Evolutionary conservation across 1,140 invertebrate species (phyloP).

Genomic region (Bombus waltoni): DNA sequence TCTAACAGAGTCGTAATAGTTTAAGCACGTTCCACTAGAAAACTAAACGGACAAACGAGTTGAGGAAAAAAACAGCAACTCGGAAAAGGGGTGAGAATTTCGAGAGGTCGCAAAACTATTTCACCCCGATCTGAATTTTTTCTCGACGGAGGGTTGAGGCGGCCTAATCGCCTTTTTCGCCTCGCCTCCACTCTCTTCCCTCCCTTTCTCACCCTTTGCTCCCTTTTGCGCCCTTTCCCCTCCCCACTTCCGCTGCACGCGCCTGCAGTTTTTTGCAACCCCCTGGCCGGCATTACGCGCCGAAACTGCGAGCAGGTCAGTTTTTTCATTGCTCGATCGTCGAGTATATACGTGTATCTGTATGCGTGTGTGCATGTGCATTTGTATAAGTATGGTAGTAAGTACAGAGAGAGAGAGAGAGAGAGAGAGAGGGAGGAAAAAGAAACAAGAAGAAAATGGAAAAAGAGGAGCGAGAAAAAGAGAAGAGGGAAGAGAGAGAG

Average conservation of each 20-base stretch:
- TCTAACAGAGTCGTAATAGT: not conserved
- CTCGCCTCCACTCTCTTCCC: not conserved
- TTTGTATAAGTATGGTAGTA: not conserved
- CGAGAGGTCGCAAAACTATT: constrained; percentile 8
- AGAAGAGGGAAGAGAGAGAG: not conserved
- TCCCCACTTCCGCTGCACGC: constrained; percentile 15
- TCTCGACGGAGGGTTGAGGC: not conserved
- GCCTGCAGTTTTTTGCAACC: constrained; percentile 40
- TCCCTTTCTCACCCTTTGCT: not conserved
- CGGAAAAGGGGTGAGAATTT: not conserved
- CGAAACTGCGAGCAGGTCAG: constrained; percentile 58
- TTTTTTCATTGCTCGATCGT: constrained; percentile 45
- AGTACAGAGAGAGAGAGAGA: not conserved
- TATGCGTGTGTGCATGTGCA: not conserved
- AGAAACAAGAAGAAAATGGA: constrained; percentile 1
- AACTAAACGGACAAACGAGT: not conserved
- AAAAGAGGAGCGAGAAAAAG: not conserved
- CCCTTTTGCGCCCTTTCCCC: not conserved
- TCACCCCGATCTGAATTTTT: constrained; percentile 30
- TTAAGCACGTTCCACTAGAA: not conserved
- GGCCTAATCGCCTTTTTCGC: constrained; percentile 39
- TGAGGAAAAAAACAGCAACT: not conserved
- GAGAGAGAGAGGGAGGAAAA: not conserved
- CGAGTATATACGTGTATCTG: not conserved
- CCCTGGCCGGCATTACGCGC: constrained; percentile 40